Conservation (phyloP, 2,797 vertebrate species). For the Gephyroberyx darwinii region DNA sequence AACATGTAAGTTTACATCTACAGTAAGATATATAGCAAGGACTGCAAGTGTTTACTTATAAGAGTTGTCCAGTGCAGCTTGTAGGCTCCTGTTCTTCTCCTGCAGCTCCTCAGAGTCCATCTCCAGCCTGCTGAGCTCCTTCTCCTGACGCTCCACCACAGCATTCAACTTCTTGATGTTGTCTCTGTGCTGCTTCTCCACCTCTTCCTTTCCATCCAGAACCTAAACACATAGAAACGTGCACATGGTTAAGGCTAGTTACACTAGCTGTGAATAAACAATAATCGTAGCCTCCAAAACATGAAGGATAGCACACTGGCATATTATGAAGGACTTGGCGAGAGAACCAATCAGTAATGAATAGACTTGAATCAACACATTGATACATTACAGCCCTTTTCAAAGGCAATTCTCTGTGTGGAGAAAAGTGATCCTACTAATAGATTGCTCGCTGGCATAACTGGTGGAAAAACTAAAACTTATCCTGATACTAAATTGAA, state of each 20-base stretch:
- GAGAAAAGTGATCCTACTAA: too few relatives aligned
- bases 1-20: not conserved
- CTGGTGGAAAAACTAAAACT: too few relatives aligned
- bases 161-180: slow-evolving; percentile 93
- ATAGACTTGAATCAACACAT: too few relatives aligned
- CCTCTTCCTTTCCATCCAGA: slow-evolving; percentile 94
- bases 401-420: too few relatives aligned
- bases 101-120: slow-evolving; percentile 87
- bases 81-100: slow-evolving; percentile 91
- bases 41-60: slow-evolving; percentile 86
- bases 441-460: too few relatives aligned
- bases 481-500: too few relatives aligned
- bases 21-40: not conserved
- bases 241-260: not conserved
- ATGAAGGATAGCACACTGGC: not conserved
- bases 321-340: not conserved
- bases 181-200: slow-evolving; percentile 96
- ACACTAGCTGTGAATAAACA: not conserved
- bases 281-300: not conserved
- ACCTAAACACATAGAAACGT: slow-evolving; percentile 78
- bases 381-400: too few relatives aligned
- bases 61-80: slow-evolving; percentile 91
- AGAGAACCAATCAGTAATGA: too few relatives aligned
- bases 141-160: slow-evolving; percentile 92
- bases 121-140: slow-evolving; percentile 86